Conservation (phyloP, 2,888 invertebrate species). For the Phragmatobia fuliginosa region DNA sequence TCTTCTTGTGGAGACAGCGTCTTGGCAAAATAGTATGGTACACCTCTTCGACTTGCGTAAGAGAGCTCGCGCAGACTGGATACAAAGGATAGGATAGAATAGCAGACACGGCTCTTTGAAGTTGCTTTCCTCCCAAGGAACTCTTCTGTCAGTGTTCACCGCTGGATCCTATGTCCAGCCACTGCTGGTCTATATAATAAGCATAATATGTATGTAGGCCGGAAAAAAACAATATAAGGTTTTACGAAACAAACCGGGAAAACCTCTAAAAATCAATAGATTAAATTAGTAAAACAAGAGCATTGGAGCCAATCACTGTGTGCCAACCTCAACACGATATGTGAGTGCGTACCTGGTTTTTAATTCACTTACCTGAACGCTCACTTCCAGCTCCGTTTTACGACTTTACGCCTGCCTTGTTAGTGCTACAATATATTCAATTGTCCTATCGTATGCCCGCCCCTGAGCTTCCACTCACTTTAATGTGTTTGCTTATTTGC, state of each 20-base stretch:
- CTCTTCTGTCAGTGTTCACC: too few species aligned
- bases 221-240: neutral
- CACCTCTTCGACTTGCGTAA: too few species aligned
- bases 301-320: constrained; percentile 32
- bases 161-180: too few species aligned
- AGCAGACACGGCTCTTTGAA: too few species aligned
- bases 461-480: constrained; percentile 49
- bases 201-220: too few species aligned
- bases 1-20: too few species aligned
- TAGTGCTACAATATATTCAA: constrained; percentile 59
- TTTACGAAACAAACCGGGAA: neutral
- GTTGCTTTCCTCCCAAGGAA: too few species aligned
- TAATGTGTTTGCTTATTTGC: constrained; percentile 57
- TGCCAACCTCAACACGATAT: too few species aligned
- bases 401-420: constrained; percentile 56
- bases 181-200: too few species aligned
- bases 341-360: constrained; percentile 46
- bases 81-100: too few species aligned
- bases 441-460: constrained; percentile 49
- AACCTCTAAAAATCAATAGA: neutral
- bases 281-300: constrained; percentile 23
- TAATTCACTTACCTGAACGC: constrained; percentile 64
- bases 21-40: too few species aligned
- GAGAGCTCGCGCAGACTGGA: too few species aligned
- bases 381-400: constrained; percentile 53